Conservation (phyloP, 1,140 invertebrate genomes). For the Scaptodrosophila lebanonensis region DNA sequence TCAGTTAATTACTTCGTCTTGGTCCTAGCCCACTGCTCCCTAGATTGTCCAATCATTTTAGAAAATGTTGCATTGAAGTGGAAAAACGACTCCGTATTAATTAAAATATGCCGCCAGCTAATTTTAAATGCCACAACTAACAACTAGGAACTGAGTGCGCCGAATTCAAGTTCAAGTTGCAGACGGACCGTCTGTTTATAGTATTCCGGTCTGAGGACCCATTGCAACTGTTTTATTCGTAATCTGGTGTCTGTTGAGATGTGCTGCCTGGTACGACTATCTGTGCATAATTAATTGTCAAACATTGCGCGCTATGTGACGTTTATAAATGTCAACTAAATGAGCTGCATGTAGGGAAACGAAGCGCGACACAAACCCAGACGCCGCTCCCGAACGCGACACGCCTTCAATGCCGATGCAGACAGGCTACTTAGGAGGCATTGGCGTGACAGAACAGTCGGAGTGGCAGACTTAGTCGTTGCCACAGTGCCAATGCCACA, state of each 20-base stretch:
- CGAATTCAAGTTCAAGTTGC: not conserved
- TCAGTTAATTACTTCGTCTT: too few species aligned
- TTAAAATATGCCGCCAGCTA: constrained; percentile 26
- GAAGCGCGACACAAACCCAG: constrained; percentile 30
- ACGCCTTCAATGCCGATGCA: constrained; percentile 40
- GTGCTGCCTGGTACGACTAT: constrained; percentile 39
- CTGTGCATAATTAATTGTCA: constrained; percentile 69
- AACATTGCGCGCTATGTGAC: constrained; percentile 71
- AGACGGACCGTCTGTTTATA: too few species aligned
- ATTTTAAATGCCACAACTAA: constrained; percentile 10
- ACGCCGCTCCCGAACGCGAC: not conserved
- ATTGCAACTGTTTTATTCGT: too few species aligned
- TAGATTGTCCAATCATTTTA: not conserved
- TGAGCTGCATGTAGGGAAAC: constrained; percentile 63
- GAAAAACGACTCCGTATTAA: constrained; percentile 36
- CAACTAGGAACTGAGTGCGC: too few species aligned
- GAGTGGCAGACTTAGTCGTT: not conserved
- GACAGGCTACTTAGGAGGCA: constrained; percentile 58
- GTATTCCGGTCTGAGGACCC: too few species aligned
- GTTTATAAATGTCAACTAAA: constrained; percentile 75
- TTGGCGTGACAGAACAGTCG: too few species aligned
- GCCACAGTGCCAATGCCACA: constrained; percentile 62
- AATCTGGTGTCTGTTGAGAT: not conserved
- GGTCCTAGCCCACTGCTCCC: too few species aligned
- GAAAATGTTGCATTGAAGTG: constrained; percentile 5